phyloP scores from a whole-genome alignment of 2,888 invertebrate species.

The Drosophila greeni region DNA sequence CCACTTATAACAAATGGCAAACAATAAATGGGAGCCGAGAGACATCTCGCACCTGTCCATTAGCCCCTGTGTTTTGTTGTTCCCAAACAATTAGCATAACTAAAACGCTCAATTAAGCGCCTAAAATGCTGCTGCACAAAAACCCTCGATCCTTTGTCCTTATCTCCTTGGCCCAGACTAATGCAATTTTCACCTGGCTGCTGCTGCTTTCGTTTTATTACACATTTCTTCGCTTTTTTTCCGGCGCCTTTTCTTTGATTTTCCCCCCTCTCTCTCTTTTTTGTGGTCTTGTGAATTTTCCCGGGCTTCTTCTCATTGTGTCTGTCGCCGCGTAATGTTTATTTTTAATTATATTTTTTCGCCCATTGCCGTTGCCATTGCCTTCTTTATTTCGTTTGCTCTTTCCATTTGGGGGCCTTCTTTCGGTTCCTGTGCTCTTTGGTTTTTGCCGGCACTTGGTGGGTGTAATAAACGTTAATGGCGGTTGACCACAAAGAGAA shows the following conservation, averaged over 20 bases:
- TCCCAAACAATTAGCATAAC: conserved; percentile 69
- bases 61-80: conserved; percentile 20
- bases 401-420: conserved; percentile 21
- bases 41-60: conserved; percentile 32
- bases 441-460: conserved; percentile 56
- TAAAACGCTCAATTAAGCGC: conserved; percentile 70
- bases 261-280: conserved; percentile 8
- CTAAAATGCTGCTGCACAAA: conserved; percentile 49
- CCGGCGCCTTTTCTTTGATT: conserved; percentile 11
- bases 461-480: conserved; percentile 73
- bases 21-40: conserved; percentile 35
- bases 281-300: conserved; percentile 20
- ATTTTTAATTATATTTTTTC: conserved; percentile 69
- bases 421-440: conserved; percentile 57
- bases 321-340: conserved; percentile 65
- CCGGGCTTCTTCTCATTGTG: conserved; percentile 39
- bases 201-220: conserved; percentile 52
- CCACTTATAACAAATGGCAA: conserved; percentile 34
- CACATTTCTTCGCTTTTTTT: conserved; percentile 43
- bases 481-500: conserved; percentile 70
- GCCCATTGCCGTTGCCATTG: conserved; percentile 32
- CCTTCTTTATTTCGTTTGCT: conserved; percentile 31
- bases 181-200: conserved; percentile 66
- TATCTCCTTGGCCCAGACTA: conserved; percentile 34
- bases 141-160: conserved; percentile 27